A percentile compares a stretch with the other conserved stretches of the same genome.
Conservation (phyloP, 2,888 invertebrate species). For the Heteromurus nitidus region DNA sequence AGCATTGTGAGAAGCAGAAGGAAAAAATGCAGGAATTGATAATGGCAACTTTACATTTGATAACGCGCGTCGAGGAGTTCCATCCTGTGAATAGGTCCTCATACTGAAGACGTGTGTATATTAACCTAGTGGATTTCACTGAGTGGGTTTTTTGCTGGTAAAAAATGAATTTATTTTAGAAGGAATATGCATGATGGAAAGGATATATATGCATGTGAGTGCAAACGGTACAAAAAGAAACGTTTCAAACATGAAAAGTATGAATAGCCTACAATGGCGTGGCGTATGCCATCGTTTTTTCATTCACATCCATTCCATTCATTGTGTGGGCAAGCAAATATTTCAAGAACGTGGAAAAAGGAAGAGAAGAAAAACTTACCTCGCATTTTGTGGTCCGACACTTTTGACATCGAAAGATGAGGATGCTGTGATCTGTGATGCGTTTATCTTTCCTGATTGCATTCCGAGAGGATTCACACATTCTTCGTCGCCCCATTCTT, state of each 20-base stretch:
- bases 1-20: neutral
- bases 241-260: too few species aligned
- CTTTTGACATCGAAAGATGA: constrained; percentile 90
- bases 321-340: constrained; percentile 31
- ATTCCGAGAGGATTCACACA: constrained; percentile 88
- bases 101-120: too few species aligned
- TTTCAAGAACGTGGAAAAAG: constrained; percentile 7
- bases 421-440: constrained; percentile 89
- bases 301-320: neutral
- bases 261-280: too few species aligned
- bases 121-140: too few species aligned
- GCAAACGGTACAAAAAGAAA: too few species aligned
- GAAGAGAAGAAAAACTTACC: constrained; percentile 79
- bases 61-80: too few species aligned
- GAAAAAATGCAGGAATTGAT: neutral
- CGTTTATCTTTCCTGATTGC: constrained; percentile 89
- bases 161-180: too few species aligned
- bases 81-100: too few species aligned
- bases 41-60: neutral
- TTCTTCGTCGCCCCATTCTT: constrained; percentile 77
- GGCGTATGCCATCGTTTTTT: too few species aligned
- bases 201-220: too few species aligned
- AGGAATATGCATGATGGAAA: too few species aligned
- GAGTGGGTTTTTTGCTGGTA: too few species aligned
- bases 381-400: constrained; percentile 90